Conservation (phyloP, 2,113 vertebrate genomes). For the Mungos mungo region DNA sequence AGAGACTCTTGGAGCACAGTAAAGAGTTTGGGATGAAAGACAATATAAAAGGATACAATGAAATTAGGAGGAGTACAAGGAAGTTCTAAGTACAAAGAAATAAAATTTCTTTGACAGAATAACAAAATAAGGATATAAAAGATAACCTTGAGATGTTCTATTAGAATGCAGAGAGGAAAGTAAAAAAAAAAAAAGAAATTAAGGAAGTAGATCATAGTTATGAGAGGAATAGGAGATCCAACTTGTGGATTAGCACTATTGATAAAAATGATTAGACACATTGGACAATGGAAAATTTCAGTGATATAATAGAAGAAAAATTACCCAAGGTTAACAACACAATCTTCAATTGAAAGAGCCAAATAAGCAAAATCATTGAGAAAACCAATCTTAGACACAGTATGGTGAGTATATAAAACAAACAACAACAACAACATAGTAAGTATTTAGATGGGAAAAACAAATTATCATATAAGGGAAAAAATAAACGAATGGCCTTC, state of each 20-base stretch:
- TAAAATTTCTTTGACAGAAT: neutral
- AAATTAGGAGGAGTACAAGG: neutral
- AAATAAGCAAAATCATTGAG: neutral
- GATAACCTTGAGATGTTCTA: neutral
- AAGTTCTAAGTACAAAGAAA: neutral
- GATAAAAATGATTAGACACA: neutral
- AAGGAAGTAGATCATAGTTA: neutral
- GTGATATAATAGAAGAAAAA: neutral
- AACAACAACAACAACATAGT: neutral
- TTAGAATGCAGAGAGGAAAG: neutral
- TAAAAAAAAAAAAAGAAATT: neutral
- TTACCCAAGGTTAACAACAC: neutral
- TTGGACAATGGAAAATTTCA: neutral
- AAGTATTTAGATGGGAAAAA: neutral
- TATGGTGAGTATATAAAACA: neutral
- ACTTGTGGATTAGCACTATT: neutral
- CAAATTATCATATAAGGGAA: neutral
- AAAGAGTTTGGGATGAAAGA: neutral
- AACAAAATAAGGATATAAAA: neutral
- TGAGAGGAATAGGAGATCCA: neutral
- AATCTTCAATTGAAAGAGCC: neutral
- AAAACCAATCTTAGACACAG: neutral
- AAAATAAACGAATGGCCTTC: neutral
- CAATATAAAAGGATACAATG: neutral
- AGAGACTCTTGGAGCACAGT: neutral